Percentiles rank a stretch among this genome's conserved stretches.
These are phyloP conservation scores for Cephalophus harveyi DNA, from an alignment of 2,113 vertebrate species.

Conservation along the genomic window DNA sequence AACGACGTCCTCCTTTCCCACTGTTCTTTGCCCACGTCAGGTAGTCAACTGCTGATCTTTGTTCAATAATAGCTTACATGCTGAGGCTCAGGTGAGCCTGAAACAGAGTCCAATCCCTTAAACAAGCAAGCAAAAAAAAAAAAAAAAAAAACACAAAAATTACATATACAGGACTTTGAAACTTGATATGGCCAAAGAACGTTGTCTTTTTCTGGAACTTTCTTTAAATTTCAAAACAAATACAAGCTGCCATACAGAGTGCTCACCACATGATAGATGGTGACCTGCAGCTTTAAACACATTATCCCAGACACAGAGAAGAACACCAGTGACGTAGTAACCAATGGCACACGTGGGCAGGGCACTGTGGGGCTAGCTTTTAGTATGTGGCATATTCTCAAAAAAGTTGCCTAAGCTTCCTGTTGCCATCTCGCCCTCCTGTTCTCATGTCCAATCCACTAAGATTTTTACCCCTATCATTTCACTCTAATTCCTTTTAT, in stretches of 20 bases:
- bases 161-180: background rate
- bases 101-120: background rate
- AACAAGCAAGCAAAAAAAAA: background rate
- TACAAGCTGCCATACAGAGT: background rate
- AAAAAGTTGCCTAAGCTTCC: background rate
- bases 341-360: rapidly evolving
- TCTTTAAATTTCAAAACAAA: background rate
- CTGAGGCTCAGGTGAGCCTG: background rate
- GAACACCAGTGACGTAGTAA: background rate
- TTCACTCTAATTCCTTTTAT: background rate
- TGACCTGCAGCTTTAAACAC: background rate
- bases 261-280: background rate
- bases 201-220: background rate
- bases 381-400: background rate
- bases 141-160: background rate
- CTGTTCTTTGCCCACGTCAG: rapidly evolving
- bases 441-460: background rate
- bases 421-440: background rate
- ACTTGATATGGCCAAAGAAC: background rate
- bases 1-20: rapidly evolving
- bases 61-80: background rate
- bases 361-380: rapidly evolving
- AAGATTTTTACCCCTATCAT: background rate
- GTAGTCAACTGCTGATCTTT: background rate
- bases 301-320: background rate